A percentile compares a stretch with the other conserved stretches of the same genome.
Evolutionary conservation across 2,888 invertebrate genomes (phyloP).

Genomic region (Megastigmus dorsalis): DNA sequence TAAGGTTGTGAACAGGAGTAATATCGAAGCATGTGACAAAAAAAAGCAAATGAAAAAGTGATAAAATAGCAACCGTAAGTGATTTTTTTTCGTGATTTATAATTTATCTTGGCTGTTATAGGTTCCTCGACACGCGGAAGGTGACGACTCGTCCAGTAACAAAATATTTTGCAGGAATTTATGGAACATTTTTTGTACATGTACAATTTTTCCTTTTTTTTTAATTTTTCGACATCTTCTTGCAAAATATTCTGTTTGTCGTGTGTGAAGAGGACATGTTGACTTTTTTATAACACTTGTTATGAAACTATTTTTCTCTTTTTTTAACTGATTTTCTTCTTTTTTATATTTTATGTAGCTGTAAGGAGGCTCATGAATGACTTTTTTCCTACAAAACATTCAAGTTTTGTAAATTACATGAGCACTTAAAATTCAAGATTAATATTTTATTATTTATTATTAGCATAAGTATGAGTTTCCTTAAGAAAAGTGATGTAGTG

Average conservation of each 20-base stretch:
- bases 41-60: slow-evolving; percentile 7
- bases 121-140: slow-evolving; percentile 65
- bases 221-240: background rate
- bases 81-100: slow-evolving; percentile 68
- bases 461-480: slow-evolving; percentile 15
- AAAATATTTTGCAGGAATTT: slow-evolving; percentile 59
- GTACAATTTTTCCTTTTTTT: background rate
- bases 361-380: slow-evolving; percentile 22
- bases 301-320: slow-evolving; percentile 36
- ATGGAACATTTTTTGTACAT: too few relatives aligned
- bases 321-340: slow-evolving; percentile 13
- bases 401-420: background rate
- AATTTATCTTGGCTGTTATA: slow-evolving; percentile 69
- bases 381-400: background rate
- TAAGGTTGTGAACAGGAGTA: slow-evolving; percentile 33
- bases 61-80: slow-evolving; percentile 46
- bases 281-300: slow-evolving; percentile 25
- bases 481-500: slow-evolving; percentile 4
- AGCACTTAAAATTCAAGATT: background rate
- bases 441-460: background rate
- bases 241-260: slow-evolving; percentile 58
- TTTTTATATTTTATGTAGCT: slow-evolving; percentile 16
- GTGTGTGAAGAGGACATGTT: slow-evolving; percentile 46
- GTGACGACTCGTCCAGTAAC: slow-evolving; percentile 60
- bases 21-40: slow-evolving; percentile 30